Evolutionary conservation across 2,113 vertebrate genomes (phyloP), one percentile per base, ranked within the genome.

Genomic region (Apodemus sylvaticus): DNA sequence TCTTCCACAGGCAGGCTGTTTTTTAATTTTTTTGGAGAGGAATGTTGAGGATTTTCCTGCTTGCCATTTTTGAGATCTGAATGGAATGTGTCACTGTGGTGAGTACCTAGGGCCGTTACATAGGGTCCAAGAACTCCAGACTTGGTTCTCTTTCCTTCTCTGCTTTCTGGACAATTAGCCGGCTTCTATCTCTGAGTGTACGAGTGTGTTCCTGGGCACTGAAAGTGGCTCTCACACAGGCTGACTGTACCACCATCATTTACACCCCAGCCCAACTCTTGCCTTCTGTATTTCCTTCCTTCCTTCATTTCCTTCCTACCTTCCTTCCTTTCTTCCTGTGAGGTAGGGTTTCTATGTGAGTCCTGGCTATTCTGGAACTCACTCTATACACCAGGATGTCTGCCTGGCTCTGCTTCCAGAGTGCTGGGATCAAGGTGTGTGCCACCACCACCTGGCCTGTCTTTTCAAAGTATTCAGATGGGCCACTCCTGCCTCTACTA

Each of bases 11-110:
- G 68, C 24, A 70, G 86, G 29, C 17, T 58, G 85, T 29, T 51
- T 94, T 79, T 92, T 78, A 70, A 64, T 89, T 91, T 51, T 51
- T 66, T 83, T 83, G 16, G 86, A 93, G 34, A 93, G 92, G 29
- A 39, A 58, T 45, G 91, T 58, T 87, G 39, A 90, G 39, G 62
- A 73, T 70, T 94, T 95, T 48, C 66, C 77, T 60, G 31, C 89
- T 89, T 74, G 42, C 39, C 55, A 42, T 36, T 95, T 91, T 77
- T 92, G 70, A 90, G 81, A 83, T 73, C 93, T 92, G 83, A 92
- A 45, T 7, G 34, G 34, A 48, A n/a, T 90, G 51, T 85, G 48
- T 87, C 62, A 90, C 1, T 48, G 17, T 55, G 87, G n/a, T 42
- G 31, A 42, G 34, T 36, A 58, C 51, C 36, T 39, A 20, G 22